Evolutionary conservation across 37 sponge, comb jelly and placozoan species (phyloP).

Genomic region (Ianthella basta): DNA sequence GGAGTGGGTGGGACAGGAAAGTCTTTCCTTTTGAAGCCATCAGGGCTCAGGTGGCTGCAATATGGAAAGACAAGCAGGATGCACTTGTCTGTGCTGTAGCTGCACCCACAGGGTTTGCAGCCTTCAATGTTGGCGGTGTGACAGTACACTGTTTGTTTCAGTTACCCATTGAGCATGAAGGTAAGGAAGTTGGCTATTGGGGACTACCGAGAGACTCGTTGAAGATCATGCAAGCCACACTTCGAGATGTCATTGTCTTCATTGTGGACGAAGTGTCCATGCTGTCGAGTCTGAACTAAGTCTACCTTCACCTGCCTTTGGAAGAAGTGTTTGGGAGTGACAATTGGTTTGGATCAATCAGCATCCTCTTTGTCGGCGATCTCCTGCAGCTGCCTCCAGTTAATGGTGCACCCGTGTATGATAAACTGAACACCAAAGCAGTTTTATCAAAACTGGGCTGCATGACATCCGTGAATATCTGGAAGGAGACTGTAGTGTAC

Average conservation of each 20-base stretch:
- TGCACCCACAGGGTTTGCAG: slow-evolving; percentile 57
- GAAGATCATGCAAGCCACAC: slow-evolving; percentile 38
- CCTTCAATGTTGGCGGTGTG: slow-evolving; percentile 45
- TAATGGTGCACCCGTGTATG: slow-evolving; percentile 45
- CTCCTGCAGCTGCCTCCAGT: slow-evolving; percentile 58
- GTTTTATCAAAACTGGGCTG: slow-evolving; percentile 33
- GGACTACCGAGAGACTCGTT: slow-evolving; percentile 43
- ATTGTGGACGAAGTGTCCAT: slow-evolving; percentile 78
- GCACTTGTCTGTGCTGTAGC: slow-evolving; percentile 17
- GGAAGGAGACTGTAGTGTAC: slow-evolving; percentile 49
- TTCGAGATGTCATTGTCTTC: slow-evolving; percentile 42
- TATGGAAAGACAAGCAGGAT: not conserved
- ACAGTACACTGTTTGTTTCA: slow-evolving; percentile 45
- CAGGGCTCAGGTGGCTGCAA: not conserved
- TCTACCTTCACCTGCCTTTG: slow-evolving; percentile 20
- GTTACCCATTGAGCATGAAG: slow-evolving; percentile 50
- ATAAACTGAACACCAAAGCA: slow-evolving; percentile 26
- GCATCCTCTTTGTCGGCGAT: slow-evolving; percentile 58
- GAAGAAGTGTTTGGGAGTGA: slow-evolving; percentile 27
- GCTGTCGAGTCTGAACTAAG: slow-evolving; percentile 47
- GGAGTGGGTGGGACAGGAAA: slow-evolving; percentile 39
- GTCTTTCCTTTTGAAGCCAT: slow-evolving; percentile 35
- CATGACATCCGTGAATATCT: slow-evolving; percentile 42
- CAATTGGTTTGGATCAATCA: slow-evolving; percentile 41
- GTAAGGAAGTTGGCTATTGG: slow-evolving; percentile 54